Percentiles rank a stretch among this genome's conserved stretches.
Conservation (phyloP, 2,113 vertebrate genomes). For the Trichomycterus rosablanca region DNA sequence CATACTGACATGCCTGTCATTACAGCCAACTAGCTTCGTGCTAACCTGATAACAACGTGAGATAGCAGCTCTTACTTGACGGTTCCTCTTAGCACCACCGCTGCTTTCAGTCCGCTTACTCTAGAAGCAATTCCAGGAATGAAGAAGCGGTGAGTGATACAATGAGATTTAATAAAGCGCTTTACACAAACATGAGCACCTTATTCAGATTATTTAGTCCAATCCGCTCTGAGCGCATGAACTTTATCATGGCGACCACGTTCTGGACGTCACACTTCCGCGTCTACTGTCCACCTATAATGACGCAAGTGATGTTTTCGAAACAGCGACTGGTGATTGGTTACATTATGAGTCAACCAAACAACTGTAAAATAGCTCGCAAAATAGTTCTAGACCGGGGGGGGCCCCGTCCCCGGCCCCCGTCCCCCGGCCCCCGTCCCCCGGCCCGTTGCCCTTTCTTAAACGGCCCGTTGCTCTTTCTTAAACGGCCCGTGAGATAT, state of each 20-base stretch:
- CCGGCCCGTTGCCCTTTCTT: too few relatives aligned
- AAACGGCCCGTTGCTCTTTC: too few relatives aligned
- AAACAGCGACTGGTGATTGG: slow-evolving; percentile 9
- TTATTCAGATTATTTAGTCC: neutral
- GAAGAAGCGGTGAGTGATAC: neutral
- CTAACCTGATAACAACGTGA: slow-evolving; percentile 18
- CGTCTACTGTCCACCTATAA: slow-evolving; percentile 9
- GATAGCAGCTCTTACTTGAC: slow-evolving; percentile 2
- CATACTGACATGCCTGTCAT: slow-evolving; percentile 19
- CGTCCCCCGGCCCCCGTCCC: too few relatives aligned
- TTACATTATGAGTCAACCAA: too few relatives aligned
- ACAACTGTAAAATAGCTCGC: too few relatives aligned
- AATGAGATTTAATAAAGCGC: neutral
- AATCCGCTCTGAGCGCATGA: slow-evolving; percentile 13
- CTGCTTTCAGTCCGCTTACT: neutral
- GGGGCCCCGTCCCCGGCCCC: too few relatives aligned
- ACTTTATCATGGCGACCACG: slow-evolving; percentile 31
- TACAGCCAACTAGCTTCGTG: slow-evolving; percentile 9
- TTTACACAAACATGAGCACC: neutral
- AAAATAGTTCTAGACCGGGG: too few relatives aligned
- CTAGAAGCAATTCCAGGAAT: neutral
- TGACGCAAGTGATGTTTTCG: slow-evolving; percentile 9
- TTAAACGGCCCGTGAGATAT: too few relatives aligned
- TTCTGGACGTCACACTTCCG: neutral
- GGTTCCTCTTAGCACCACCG: neutral